Conservation (phyloP, 2,113 vertebrate species). For the Hippocampus barbouri region DNA sequence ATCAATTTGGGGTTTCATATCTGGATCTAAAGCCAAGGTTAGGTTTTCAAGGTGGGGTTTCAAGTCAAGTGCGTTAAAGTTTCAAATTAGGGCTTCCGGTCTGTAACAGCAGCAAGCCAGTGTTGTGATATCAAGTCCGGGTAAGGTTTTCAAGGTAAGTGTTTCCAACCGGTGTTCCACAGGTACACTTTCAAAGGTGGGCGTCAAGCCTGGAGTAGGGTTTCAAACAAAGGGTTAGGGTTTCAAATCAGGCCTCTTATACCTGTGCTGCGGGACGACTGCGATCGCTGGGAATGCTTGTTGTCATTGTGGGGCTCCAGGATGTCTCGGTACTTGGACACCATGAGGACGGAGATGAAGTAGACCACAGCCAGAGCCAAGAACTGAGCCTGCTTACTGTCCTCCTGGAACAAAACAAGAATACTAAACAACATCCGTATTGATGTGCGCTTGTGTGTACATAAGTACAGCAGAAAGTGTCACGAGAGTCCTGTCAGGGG, state of each 20-base stretch:
- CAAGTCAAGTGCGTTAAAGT: too few relatives aligned
- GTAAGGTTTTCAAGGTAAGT: too few relatives aligned
- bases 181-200: too few relatives aligned
- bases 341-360: constrained; percentile 98
- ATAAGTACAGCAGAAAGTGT: too few relatives aligned
- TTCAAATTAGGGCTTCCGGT: too few relatives aligned
- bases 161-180: too few relatives aligned
- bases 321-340: constrained; percentile 98
- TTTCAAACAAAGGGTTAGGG: background rate
- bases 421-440: constrained; percentile 43
- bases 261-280: constrained; percentile 74
- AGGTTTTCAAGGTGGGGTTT: too few relatives aligned
- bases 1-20: too few relatives aligned
- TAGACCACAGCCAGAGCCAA: constrained; percentile 96
- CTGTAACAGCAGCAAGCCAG: too few relatives aligned
- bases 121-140: too few relatives aligned
- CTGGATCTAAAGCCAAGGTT: too few relatives aligned
- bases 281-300: constrained; percentile 63
- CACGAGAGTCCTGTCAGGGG: too few relatives aligned
- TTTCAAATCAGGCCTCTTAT: background rate
- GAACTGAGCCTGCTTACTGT: constrained; percentile 98
- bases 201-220: background rate
- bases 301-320: constrained; percentile 93
- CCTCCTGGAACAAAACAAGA: constrained; percentile 81
- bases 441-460: background rate